Base-by-base conservation (phyloP, 2,797 vertebrate species). In the Coregonus suidteri region DNA sequence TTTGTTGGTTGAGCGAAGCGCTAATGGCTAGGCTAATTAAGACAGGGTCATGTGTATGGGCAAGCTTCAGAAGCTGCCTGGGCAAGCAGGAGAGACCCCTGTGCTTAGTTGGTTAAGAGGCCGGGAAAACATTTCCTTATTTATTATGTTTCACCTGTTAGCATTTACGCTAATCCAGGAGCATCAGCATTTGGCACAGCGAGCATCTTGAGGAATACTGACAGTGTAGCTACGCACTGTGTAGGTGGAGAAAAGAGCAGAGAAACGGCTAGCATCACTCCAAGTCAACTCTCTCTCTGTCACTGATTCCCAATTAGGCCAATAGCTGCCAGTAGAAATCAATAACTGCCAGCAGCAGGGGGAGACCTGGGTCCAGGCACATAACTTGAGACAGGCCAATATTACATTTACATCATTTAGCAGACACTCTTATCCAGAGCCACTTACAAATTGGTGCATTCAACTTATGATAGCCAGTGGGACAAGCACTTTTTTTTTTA, bases 241-340 rank as follows among this genome's bases (percentile, higher is more conserved):
- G 25, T 35, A 1, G 65, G 30, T 67, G 13, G 15, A n/a, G 16
- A 35, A 16, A 7, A 37, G 15, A 13, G 66, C 5, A 2, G 34
- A 56, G 54, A 75, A 59, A 51, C 41, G n/a, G 6, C 14, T 41
- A 14, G 15, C 41, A 69, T 35, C 78, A 34, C 65, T 72, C 72
- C 51, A 41, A 41, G 6, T 68, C 47, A 30, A 20, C 41, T 11
- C 16, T 41, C 16, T 25, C 69, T 34, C 15, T 30, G 30, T 73
- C 30, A 47, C 51, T 72, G 16, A 16, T 35, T 75, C 54, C 53
- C 85, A 86, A 84, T 88, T 79, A 86, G 76, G 75, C 75, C 82
- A 41, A 41, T 41, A 41, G 37, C 37, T 41, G 37, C 75, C 67
- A 85, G 75, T 72, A 78, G 54, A 52, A 81, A 82, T 83, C 80